Evolutionary conservation across 2,888 invertebrate genomes (phyloP).

Genomic region (Amiota mariae): DNA sequence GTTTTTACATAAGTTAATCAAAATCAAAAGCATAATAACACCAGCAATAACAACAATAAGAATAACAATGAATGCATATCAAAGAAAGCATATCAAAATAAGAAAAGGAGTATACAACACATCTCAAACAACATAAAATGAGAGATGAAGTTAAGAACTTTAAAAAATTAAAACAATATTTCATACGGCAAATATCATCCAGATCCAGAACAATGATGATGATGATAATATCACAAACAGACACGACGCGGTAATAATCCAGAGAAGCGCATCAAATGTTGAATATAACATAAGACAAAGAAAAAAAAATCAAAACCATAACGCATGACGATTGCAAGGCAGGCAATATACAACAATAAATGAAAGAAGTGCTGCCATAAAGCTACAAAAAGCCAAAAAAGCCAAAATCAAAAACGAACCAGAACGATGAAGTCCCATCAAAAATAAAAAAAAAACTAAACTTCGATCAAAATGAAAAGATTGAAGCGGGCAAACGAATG

Average conservation of each 20-base stretch:
- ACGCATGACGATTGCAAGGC: conserved; percentile 59
- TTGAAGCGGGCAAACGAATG: no score
- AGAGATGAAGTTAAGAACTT: neutral
- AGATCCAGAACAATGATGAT: conserved; percentile 13
- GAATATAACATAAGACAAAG: conserved; percentile 30
- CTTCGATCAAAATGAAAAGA: conserved; percentile 32
- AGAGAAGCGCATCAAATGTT: conserved; percentile 63
- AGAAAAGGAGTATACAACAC: conserved; percentile 1
- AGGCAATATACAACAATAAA: neutral
- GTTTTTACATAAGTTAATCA: conserved; percentile 11
- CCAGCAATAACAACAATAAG: neutral
- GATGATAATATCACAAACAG: neutral
- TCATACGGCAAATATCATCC: neutral
- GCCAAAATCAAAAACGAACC: conserved; percentile 23
- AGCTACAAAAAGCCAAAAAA: conserved; percentile 46
- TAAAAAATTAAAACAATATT: conserved; percentile 22
- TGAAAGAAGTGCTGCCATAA: no score
- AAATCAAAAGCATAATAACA: neutral
- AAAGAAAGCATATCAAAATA: neutral
- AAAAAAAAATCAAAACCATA: conserved; percentile 56
- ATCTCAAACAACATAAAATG: neutral
- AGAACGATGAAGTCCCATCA: no score
- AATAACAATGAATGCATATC: neutral
- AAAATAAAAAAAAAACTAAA: neutral
- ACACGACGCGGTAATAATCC: conserved; percentile 45